Evolutionary conservation across 2,113 vertebrate species (phyloP).

Genomic region (Erpornis zantholeuca): DNA sequence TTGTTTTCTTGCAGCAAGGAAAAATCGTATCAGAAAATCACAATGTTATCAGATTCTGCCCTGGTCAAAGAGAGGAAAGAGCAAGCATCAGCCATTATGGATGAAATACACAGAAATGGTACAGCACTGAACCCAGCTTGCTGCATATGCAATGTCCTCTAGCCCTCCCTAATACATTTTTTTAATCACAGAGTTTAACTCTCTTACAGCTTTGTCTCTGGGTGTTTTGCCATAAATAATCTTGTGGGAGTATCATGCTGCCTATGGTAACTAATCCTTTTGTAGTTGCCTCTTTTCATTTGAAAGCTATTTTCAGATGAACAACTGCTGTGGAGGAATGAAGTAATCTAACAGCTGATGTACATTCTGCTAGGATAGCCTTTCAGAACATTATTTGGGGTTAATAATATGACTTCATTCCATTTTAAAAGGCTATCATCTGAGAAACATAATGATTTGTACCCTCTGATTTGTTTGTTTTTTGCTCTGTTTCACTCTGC

Average conservation of each 20-base stretch:
- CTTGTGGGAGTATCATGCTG: slow-evolving; percentile 72
- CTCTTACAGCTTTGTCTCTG: slow-evolving; percentile 52
- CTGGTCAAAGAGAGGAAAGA: slow-evolving; percentile 88
- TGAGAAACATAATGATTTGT: neutral
- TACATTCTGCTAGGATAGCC: slow-evolving; percentile 78
- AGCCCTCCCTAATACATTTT: slow-evolving; percentile 4
- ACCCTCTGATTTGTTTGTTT: neutral
- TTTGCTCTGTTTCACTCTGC: neutral
- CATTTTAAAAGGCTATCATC: slow-evolving; percentile 20
- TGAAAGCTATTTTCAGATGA: slow-evolving; percentile 88
- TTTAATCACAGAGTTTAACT: slow-evolving; percentile 55
- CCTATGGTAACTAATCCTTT: slow-evolving; percentile 85
- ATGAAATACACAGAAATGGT: slow-evolving; percentile 87
- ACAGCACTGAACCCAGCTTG: slow-evolving; percentile 62
- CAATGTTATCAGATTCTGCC: slow-evolving; percentile 83
- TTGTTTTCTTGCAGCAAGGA: slow-evolving; percentile 70
- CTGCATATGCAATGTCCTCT: neutral
- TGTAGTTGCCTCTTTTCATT: slow-evolving; percentile 84
- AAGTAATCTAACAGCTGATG: slow-evolving; percentile 87
- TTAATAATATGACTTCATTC: slow-evolving; percentile 67
- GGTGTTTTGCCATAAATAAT: slow-evolving; percentile 78
- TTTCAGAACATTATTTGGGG: slow-evolving; percentile 75
- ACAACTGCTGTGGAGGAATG: slow-evolving; percentile 85
- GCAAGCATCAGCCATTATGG: slow-evolving; percentile 90
- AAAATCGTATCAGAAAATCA: slow-evolving; percentile 48